Evolutionary conservation across 2,797 vertebrate species (phyloP).

Genomic region (Alfaro cultratus): DNA sequence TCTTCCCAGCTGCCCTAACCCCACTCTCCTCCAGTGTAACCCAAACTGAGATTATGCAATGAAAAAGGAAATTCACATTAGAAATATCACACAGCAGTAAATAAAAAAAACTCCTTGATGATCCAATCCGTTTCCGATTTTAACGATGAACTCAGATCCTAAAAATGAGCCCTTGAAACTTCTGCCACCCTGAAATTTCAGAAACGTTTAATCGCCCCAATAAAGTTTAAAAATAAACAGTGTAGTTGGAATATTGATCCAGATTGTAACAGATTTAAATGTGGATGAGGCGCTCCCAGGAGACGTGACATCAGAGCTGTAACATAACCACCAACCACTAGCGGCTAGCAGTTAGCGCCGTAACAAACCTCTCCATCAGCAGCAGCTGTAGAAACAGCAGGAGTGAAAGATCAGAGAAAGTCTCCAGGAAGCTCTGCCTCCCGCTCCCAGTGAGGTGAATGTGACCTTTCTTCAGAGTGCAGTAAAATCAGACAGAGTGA

Average conservation of each 20-base stretch:
- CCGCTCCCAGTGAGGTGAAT: slow-evolving; percentile 18
- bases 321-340: slow-evolving; percentile 33
- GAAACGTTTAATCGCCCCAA: neutral
- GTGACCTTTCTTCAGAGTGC: slow-evolving; percentile 34
- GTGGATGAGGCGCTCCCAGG: slow-evolving; percentile 8
- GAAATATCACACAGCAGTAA: neutral
- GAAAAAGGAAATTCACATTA: slow-evolving; percentile 6
- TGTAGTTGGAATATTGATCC: slow-evolving; percentile 15
- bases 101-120: neutral
- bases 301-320: slow-evolving; percentile 21
- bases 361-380: slow-evolving; percentile 66
- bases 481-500: slow-evolving; percentile 59
- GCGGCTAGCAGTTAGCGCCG: slow-evolving; percentile 35
- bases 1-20: neutral
- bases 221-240: neutral
- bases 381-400: slow-evolving; percentile 60
- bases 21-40: slow-evolving; percentile 15
- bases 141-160: neutral
- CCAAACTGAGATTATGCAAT: neutral
- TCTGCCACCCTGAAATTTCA: slow-evolving; percentile 14
- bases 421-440: slow-evolving; percentile 35
- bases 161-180: neutral
- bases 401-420: slow-evolving; percentile 41
- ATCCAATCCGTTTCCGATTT: neutral
- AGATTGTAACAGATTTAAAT: slow-evolving; percentile 42